phyloP scores from a whole-genome alignment of 2,888 invertebrate genomes.

The Drosophila borealis region DNA sequence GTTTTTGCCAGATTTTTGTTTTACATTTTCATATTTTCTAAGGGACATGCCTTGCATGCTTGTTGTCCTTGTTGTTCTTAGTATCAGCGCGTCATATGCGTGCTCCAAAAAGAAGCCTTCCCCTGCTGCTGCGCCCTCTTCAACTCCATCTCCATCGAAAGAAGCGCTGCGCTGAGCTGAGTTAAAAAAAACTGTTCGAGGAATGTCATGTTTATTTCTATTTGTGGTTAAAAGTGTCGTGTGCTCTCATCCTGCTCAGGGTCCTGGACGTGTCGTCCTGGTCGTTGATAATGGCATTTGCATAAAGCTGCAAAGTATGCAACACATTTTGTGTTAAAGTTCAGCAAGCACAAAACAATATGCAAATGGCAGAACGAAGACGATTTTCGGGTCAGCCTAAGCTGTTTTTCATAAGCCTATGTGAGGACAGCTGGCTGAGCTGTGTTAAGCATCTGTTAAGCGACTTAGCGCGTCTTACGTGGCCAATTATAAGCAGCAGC shows the following conservation, averaged over 20 bases:
- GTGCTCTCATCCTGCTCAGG: conserved; percentile 28
- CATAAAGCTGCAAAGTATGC: conserved; percentile 76
- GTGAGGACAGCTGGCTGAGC: conserved; percentile 29
- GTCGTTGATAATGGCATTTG: conserved; percentile 60
- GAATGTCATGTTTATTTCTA: conserved; percentile 79
- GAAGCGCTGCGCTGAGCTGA: conserved; percentile 33
- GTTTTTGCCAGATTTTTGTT: conserved; percentile 79
- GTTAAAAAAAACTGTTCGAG: conserved; percentile 30
- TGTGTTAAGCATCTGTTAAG: conserved; percentile 69
- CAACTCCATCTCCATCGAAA: conserved; percentile 32
- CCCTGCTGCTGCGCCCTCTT: conserved; percentile 10
- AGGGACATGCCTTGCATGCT: conserved; percentile 72
- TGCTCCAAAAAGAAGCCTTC: conserved; percentile 40
- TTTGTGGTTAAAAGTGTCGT: conserved; percentile 62
- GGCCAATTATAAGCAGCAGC: conserved; percentile 53
- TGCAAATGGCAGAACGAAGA: conserved; percentile 41
- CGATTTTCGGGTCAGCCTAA: conserved; percentile 61
- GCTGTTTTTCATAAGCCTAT: conserved; percentile 55
- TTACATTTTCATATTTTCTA: conserved; percentile 81
- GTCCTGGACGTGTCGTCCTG: conserved; percentile 15
- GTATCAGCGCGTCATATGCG: conserved; percentile 70
- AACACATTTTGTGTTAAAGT: conserved; percentile 61
- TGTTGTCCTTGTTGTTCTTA: conserved; percentile 59
- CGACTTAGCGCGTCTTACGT: conserved; percentile 65
- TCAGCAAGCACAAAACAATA: conserved; percentile 54